Evolutionary conservation across 2,113 vertebrate genomes (phyloP).

Genomic region (Ptyas mucosa): DNA sequence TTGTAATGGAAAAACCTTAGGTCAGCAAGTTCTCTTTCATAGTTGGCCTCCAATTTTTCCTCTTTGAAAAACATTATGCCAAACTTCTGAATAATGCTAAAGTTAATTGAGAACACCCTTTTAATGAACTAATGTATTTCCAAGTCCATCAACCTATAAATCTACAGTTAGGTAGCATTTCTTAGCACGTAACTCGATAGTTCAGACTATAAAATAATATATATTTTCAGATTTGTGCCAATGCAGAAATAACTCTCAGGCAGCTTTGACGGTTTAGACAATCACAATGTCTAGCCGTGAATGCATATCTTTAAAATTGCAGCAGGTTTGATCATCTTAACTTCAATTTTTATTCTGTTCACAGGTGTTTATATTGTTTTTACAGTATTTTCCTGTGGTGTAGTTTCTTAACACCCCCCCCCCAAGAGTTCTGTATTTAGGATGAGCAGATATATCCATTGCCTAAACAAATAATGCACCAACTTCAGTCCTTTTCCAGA

Average conservation of each 20-base stretch:
- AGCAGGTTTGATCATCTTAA: neutral
- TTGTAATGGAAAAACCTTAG: neutral
- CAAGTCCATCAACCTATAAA: neutral
- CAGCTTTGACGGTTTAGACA: neutral
- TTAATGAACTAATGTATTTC: neutral
- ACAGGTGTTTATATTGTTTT: neutral
- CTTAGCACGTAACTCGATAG: neutral
- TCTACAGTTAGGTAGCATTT: neutral
- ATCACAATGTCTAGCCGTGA: neutral
- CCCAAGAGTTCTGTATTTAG: neutral
- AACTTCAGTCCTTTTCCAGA: neutral
- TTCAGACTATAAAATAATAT: neutral
- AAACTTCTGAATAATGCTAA: neutral
- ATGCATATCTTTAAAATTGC: neutral
- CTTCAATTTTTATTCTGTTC: neutral
- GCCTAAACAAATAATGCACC: neutral
- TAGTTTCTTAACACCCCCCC: neutral
- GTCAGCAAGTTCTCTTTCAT: neutral
- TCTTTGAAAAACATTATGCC: neutral
- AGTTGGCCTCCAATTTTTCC: neutral
- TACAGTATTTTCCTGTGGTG: neutral
- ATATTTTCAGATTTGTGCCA: neutral
- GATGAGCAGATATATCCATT: neutral
- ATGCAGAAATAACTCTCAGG: neutral
- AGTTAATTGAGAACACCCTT: neutral